phyloP scores from a whole-genome alignment of 2,888 invertebrate genomes.

The Drosophila koepferae region DNA sequence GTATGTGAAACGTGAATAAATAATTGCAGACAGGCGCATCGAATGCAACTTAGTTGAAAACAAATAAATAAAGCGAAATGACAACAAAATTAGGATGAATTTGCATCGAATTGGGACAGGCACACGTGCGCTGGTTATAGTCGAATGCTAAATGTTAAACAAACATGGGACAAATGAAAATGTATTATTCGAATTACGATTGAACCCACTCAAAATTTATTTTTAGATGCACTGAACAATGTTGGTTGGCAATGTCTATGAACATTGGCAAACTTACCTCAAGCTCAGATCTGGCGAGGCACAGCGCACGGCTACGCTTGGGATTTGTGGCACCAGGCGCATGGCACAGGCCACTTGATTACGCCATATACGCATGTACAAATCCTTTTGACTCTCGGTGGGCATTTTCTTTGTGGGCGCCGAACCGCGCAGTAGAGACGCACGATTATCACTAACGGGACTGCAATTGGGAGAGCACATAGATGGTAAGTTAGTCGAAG shows the following conservation, averaged over 20 bases:
- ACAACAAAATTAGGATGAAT: constrained; percentile 37
- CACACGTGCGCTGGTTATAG: constrained; percentile 41
- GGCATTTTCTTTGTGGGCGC: constrained; percentile 95
- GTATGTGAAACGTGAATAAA: constrained; percentile 38
- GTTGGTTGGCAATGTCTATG: not conserved
- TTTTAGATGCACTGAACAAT: constrained; percentile 25
- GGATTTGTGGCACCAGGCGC: constrained; percentile 96
- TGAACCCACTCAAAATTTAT: constrained; percentile 7
- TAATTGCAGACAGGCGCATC: constrained; percentile 9
- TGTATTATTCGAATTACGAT: constrained; percentile 34
- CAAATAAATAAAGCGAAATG: constrained; percentile 31
- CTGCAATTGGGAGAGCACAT: constrained; percentile 86
- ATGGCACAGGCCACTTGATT: constrained; percentile 99
- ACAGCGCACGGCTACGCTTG: constrained; percentile 94
- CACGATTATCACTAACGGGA: constrained; percentile 97
- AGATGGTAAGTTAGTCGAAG: not conserved
- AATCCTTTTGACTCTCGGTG: constrained; percentile 93
- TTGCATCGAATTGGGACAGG: constrained; percentile 2
- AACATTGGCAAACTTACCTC: constrained; percentile 87
- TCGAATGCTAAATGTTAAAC: constrained; percentile 59
- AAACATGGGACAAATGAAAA: constrained; percentile 57
- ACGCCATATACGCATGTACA: constrained; percentile 98
- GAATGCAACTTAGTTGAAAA: constrained; percentile 27
- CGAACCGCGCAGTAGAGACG: constrained; percentile 95
- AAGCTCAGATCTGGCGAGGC: constrained; percentile 96